Evolutionary conservation across 2,888 invertebrate species (phyloP).

Genomic region (Peribatodes rhomboidaria): DNA sequence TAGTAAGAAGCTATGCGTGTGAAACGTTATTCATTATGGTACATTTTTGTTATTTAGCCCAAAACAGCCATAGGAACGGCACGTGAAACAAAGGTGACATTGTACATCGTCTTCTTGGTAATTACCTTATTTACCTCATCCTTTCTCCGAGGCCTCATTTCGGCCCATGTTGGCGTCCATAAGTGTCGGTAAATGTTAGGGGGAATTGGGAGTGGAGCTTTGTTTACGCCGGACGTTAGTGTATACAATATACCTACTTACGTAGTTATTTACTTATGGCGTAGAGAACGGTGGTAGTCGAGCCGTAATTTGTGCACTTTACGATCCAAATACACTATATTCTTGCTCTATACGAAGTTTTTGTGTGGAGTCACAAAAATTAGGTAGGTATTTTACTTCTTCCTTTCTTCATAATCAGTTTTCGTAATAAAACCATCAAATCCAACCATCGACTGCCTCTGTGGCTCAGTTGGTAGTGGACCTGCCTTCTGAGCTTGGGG

Average conservation of each 20-base stretch:
- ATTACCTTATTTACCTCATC: constrained; percentile 65
- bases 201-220: constrained; percentile 54
- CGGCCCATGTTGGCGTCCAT: constrained; percentile 61
- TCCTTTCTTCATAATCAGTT: too few species aligned
- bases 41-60: neutral
- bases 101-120: constrained; percentile 51
- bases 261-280: neutral
- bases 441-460: too few species aligned
- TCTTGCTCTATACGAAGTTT: too few species aligned
- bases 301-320: neutral
- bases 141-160: constrained; percentile 53
- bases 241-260: neutral
- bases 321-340: neutral
- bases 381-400: too few species aligned
- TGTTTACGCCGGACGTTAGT: constrained; percentile 41
- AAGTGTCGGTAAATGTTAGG: constrained; percentile 59
- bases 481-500: too few species aligned
- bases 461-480: too few species aligned
- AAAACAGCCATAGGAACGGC: constrained; percentile 44
- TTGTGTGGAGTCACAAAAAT: too few species aligned
- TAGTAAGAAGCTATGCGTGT: too few species aligned
- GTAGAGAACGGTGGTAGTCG: neutral
- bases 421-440: too few species aligned
- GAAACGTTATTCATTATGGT: too few species aligned
- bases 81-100: constrained; percentile 41